phyloP scores from a whole-genome alignment of 2,888 invertebrate species.

The Drosophila rellima region DNA sequence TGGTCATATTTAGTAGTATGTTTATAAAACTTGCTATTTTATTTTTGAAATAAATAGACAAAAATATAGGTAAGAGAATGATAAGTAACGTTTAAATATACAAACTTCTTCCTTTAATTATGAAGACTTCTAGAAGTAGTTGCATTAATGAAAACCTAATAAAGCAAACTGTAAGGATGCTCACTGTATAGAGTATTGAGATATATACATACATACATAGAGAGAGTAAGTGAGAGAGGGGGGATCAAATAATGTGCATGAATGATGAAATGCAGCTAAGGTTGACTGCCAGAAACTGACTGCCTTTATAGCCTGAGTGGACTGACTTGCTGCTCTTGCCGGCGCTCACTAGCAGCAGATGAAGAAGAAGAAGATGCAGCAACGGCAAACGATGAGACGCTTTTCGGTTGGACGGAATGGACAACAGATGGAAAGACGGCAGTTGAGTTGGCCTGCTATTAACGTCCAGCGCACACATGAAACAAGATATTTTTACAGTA shows the following conservation, averaged over 20 bases:
- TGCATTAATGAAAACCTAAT: not conserved
- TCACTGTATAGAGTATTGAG: conserved; percentile 37
- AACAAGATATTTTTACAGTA: conserved; percentile 81
- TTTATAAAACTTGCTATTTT: not conserved
- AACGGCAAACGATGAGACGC: conserved; percentile 25
- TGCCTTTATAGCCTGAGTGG: conserved; percentile 25
- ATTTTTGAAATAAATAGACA: no score
- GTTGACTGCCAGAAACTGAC: conserved; percentile 64
- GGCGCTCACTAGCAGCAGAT: conserved; percentile 16
- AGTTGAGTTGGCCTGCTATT: conserved; percentile 67
- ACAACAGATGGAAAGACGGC: conserved; percentile 12
- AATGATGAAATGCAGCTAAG: conserved; percentile 79
- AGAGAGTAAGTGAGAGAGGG: conserved; percentile 20
- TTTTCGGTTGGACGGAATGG: conserved; percentile 28
- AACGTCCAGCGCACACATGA: conserved; percentile 83
- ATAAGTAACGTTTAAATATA: no score
- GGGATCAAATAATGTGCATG: conserved; percentile 76
- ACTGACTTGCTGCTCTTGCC: conserved; percentile 15
- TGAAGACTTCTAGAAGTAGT: not conserved
- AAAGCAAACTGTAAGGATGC: not conserved
- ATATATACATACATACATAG: conserved; percentile 6
- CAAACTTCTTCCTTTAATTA: no score
- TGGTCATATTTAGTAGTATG: not conserved
- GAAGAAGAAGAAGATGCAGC: not conserved
- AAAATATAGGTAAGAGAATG: no score